Percentiles rank a stretch among this genome's conserved stretches.
Evolutionary conservation across 2,888 invertebrate genomes (phyloP).

Genomic region (Pinctada fucata): DNA sequence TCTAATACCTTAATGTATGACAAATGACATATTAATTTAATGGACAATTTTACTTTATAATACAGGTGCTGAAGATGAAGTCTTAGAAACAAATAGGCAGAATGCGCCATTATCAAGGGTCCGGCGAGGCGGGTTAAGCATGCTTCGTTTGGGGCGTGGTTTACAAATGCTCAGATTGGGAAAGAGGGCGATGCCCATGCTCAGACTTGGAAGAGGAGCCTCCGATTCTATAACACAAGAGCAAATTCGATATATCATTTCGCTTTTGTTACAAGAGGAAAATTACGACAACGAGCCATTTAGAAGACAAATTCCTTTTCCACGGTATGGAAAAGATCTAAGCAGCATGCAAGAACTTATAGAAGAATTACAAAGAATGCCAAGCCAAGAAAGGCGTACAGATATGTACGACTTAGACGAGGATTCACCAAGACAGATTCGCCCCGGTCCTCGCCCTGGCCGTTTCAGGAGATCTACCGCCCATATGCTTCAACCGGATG

Average conservation of each 20-base stretch:
- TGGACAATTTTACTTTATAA: too few species aligned
- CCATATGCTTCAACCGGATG: slow-evolving; percentile 1
- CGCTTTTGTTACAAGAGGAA: slow-evolving; percentile 8
- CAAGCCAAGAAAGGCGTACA: slow-evolving; percentile 32
- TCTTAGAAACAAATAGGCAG: background rate
- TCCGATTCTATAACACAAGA: slow-evolving; percentile 33
- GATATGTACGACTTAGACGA: slow-evolving; percentile 45
- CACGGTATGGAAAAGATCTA: slow-evolving; percentile 56
- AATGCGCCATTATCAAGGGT: slow-evolving; percentile 49
- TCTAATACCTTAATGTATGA: too few species aligned
- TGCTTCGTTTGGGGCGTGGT: slow-evolving; percentile 60
- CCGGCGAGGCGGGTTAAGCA: slow-evolving; percentile 54
- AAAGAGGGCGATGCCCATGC: slow-evolving; percentile 58
- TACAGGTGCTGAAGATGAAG: slow-evolving; percentile 3
- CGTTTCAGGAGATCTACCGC: slow-evolving; percentile 36
- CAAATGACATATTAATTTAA: too few species aligned
- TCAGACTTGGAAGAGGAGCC: slow-evolving; percentile 51
- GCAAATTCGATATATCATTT: slow-evolving; percentile 28
- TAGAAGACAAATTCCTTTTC: slow-evolving; percentile 54
- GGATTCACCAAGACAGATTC: slow-evolving; percentile 46
- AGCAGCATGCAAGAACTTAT: slow-evolving; percentile 39
- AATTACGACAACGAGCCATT: slow-evolving; percentile 1
- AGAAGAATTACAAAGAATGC: slow-evolving; percentile 15
- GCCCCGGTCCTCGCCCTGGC: slow-evolving; percentile 56
- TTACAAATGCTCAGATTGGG: slow-evolving; percentile 66